Evolutionary conservation across 2,888 invertebrate genomes (phyloP).

Genomic region (Brachypalpus laphriformis): DNA sequence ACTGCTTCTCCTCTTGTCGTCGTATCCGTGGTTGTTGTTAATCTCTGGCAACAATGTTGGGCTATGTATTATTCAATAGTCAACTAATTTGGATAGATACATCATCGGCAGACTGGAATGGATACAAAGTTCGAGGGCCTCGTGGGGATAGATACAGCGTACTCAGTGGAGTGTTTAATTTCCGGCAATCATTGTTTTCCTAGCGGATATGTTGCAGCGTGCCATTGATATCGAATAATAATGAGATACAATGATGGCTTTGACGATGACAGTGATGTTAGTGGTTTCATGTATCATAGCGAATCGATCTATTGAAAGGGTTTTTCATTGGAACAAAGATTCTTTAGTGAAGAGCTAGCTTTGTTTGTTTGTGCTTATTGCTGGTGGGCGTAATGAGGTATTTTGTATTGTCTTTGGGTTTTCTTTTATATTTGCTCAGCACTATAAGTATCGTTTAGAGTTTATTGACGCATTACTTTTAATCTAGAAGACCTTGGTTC

Average conservation of each 20-base stretch:
- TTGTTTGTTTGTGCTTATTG: neutral
- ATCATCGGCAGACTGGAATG: neutral
- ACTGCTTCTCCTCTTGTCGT: neutral
- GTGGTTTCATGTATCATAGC: slow-evolving; percentile 9
- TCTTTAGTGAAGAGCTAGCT: neutral
- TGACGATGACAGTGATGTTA: neutral
- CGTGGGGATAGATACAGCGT: neutral
- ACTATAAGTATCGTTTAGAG: too few species aligned
- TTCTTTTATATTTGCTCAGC: too few species aligned
- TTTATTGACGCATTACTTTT: too few species aligned
- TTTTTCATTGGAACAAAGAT: neutral
- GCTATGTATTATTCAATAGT: slow-evolving; percentile 61
- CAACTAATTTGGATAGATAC: slow-evolving; percentile 45
- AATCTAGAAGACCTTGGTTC: too few species aligned
- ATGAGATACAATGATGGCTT: slow-evolving; percentile 40
- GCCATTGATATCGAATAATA: slow-evolving; percentile 32
- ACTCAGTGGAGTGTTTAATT: slow-evolving; percentile 31
- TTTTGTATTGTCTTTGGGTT: neutral
- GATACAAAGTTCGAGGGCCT: neutral
- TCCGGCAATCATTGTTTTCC: slow-evolving; percentile 47
- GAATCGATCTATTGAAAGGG: neutral
- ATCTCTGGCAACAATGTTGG: slow-evolving; percentile 51
- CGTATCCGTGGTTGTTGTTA: slow-evolving; percentile 19
- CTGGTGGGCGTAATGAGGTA: neutral
- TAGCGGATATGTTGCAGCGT: slow-evolving; percentile 27